Percentiles rank a stretch among this genome's conserved stretches.
These are phyloP conservation scores for Delichon dasypus DNA, from an alignment of 2,797 vertebrate species.

Conservation along the genomic window DNA sequence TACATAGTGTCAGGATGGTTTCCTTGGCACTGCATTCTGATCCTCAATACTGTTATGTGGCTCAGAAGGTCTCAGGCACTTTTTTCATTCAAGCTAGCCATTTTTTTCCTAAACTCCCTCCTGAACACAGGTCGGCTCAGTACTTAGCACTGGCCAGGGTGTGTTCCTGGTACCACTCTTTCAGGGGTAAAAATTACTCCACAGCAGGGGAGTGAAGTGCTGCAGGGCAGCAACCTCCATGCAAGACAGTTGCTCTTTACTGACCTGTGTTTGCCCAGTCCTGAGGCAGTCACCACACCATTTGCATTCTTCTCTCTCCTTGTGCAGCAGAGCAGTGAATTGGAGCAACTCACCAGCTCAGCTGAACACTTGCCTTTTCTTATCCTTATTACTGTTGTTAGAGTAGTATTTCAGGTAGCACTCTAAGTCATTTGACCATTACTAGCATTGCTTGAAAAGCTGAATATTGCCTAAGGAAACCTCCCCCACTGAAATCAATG, in stretches of 20 bases:
- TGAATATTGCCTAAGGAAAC: neutral
- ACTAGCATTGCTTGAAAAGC: neutral
- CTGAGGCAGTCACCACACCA: neutral
- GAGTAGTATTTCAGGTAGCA: neutral
- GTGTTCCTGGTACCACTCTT: neutral
- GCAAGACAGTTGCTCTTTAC: neutral
- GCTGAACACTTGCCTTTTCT: neutral
- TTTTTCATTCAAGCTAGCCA: neutral
- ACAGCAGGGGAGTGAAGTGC: neutral
- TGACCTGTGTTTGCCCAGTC: neutral
- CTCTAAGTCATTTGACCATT: neutral
- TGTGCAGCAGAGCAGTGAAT: neutral
- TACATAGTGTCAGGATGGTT: neutral
- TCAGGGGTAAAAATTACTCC: neutral
- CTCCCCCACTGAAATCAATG: neutral
- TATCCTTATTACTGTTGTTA: neutral
- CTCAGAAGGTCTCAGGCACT: neutral
- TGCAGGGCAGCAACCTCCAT: neutral
- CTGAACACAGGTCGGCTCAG: neutral
- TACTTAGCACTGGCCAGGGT: neutral
- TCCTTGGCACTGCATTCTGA: neutral
- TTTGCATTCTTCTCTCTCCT: neutral
- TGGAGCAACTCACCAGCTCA: neutral
- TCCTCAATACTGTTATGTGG: fast-evolving
- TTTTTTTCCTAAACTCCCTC: neutral